phyloP scores from a whole-genome alignment of 1,140 invertebrate species.

The Ladona fulva region DNA sequence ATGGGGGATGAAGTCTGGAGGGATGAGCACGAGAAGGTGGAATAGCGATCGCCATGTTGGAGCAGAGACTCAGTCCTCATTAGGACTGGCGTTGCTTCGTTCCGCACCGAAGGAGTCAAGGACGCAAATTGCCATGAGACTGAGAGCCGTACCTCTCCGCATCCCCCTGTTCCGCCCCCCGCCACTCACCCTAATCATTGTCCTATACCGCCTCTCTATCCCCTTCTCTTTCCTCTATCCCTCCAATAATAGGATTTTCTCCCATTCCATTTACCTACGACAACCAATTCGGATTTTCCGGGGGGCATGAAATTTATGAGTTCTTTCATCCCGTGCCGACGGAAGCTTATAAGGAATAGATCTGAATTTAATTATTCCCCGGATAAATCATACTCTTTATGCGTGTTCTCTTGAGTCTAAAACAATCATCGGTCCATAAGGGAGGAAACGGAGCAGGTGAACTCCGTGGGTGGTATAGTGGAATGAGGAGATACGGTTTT shows the following conservation, averaged over 20 bases:
- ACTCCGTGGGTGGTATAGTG: neutral
- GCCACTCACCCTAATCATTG: neutral
- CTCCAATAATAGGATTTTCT: constrained; percentile 1
- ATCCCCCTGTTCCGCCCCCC: neutral
- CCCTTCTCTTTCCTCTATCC: neutral
- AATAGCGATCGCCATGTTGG: neutral
- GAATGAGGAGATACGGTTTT: neutral
- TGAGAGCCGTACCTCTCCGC: neutral
- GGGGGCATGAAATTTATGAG: neutral
- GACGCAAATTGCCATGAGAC: constrained; percentile 7
- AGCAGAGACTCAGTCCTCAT: neutral
- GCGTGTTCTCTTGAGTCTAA: neutral
- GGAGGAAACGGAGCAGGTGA: neutral
- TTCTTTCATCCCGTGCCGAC: neutral
- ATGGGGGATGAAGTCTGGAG: neutral
- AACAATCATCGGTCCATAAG: neutral
- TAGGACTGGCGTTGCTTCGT: constrained; percentile 2
- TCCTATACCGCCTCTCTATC: neutral
- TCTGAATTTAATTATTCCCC: neutral
- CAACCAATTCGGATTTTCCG: constrained; percentile 1
- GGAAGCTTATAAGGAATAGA: neutral
- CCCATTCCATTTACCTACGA: neutral
- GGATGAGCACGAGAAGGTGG: neutral
- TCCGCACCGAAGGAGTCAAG: neutral
- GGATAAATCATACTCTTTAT: constrained; percentile 3